Base-by-base conservation (phyloP, 2,888 invertebrate species). In the Carterocephalus palaemon region DNA sequence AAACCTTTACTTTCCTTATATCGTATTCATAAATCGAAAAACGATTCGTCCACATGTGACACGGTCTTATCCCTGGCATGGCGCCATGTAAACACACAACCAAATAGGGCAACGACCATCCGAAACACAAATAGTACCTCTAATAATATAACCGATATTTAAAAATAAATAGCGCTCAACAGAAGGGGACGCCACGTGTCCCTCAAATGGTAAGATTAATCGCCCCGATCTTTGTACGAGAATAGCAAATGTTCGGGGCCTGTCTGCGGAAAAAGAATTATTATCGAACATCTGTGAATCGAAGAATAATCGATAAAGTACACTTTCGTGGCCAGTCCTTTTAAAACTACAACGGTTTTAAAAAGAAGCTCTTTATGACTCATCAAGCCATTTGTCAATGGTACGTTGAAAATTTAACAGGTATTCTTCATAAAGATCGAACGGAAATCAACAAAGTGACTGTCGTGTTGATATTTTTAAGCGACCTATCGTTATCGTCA, bases 51-150 rank as follows among this genome's bases (percentile, higher is more conserved):
- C 43, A 7, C 19, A 31, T 38, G 24, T 24, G 37, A 19, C 37
- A 28, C 36, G n/a, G 13, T 26, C 45, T 24, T 37, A 9, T 53
- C 59, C 52, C 70, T 80, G 78, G 77, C 79, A 67, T 42, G 53
- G 60, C 68, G 80, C 81, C 81, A 82, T 71, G 78, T 81, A 83
- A 80, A 84, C 81, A 81, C 37, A 45, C 31, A 2, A 75, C 83
- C 84, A 83, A 82, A 80, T 82, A 81, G 85, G 83, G 84, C 82
- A 84, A 80, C 76, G 83, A 83, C 82, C 84, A 82, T 62, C 64
- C 64, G 53, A 52, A 67, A 79, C 76, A 64, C 66, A 84, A 83
- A 84, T 83, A 84, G 79, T 70, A 64, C 63, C 62, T 75, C 79
- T 83, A 83, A 73, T 74, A 75, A 78, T 84, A 83, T 63, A 31